Evolutionary conservation across 2,113 vertebrate genomes (phyloP).

Genomic region (Tachysurus vachellii): DNA sequence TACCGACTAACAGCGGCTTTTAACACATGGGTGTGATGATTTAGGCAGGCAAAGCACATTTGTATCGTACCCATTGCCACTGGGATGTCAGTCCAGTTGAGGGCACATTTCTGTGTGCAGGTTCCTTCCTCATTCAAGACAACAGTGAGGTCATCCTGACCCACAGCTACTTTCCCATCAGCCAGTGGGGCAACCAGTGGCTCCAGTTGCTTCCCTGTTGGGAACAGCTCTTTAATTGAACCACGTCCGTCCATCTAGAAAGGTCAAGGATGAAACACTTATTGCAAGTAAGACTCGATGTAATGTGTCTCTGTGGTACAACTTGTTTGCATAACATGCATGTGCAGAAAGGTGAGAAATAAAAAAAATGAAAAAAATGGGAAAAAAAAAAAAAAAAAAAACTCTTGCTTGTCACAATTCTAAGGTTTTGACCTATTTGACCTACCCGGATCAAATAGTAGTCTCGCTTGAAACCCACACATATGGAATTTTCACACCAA

Average conservation of each 20-base stretch:
- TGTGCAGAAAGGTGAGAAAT: neutral
- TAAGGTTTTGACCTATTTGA: conserved; percentile 49
- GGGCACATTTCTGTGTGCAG: conserved; percentile 95
- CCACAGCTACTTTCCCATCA: conserved; percentile 95
- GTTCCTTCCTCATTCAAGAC: conserved; percentile 93
- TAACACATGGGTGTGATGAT: neutral
- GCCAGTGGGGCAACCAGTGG: conserved; percentile 91
- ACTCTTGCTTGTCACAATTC: neutral
- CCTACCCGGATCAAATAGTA: conserved; percentile 95
- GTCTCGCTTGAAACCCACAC: conserved; percentile 97
- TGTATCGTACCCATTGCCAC: conserved; percentile 87
- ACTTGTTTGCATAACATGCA: neutral
- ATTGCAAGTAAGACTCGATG: neutral
- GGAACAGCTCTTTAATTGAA: conserved; percentile 95
- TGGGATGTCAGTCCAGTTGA: conserved; percentile 99
- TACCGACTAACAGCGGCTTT: neutral
- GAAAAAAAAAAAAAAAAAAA: too few relatives aligned
- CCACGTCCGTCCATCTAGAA: conserved; percentile 92
- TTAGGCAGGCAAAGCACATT: neutral
- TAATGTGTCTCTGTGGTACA: neutral
- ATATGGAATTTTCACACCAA: conserved; percentile 97
- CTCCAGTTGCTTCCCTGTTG: conserved; percentile 96
- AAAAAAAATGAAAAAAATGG: fast-evolving
- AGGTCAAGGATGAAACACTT: neutral
- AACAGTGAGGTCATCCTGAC: conserved; percentile 96